Evolutionary conservation across 2,797 vertebrate genomes (phyloP).

Genomic region (Pseudocheirus occidentalis): DNA sequence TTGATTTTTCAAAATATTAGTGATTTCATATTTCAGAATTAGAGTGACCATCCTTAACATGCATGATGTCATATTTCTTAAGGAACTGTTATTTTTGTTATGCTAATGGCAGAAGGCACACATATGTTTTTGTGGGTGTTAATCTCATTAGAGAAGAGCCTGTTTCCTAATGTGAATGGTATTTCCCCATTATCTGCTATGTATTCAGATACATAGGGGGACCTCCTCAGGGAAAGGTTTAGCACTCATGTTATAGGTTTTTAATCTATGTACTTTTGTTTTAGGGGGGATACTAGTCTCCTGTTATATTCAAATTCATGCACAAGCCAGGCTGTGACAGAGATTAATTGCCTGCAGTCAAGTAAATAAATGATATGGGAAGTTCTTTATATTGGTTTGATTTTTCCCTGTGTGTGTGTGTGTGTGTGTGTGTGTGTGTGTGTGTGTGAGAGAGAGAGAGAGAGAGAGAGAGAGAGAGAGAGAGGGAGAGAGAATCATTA

Average conservation of each 20-base stretch:
- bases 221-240: background rate
- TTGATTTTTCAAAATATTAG: constrained; percentile 53
- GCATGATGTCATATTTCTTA: constrained; percentile 1
- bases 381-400: background rate
- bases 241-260: constrained; percentile 5
- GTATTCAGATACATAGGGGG: background rate
- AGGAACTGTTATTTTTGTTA: constrained; percentile 46
- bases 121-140: constrained; percentile 18
- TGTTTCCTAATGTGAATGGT: background rate
- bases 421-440: background rate
- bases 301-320: background rate
- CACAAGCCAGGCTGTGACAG: constrained; percentile 2
- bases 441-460: no score
- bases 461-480: no score
- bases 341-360: background rate
- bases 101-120: constrained; percentile 34
- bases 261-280: constrained; percentile 1
- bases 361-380: background rate
- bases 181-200: background rate
- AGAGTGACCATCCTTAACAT: background rate
- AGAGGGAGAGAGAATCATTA: background rate
- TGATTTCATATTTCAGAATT: constrained; percentile 48
- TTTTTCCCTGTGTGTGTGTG: background rate
- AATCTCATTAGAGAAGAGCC: background rate
- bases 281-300: background rate